Conservation (phyloP, 2,113 vertebrate genomes). For the Cervus canadensis region DNA sequence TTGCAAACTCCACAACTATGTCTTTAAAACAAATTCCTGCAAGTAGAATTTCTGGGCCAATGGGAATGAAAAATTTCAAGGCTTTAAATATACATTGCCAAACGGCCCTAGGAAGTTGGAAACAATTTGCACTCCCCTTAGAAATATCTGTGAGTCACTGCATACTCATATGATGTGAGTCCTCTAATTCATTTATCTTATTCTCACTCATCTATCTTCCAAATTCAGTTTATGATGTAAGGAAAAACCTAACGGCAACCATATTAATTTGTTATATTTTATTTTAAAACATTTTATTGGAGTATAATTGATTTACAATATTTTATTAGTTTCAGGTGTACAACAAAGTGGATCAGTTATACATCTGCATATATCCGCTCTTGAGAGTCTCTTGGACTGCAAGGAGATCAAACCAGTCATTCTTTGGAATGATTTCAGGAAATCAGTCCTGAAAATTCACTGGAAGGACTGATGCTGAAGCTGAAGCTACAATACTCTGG, state of each 20-base stretch:
- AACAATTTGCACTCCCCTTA: not conserved
- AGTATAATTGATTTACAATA: not conserved
- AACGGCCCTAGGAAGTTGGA: not conserved
- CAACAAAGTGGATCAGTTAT: not conserved
- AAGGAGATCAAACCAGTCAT: not conserved
- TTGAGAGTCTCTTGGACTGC: not conserved
- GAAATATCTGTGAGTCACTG: not conserved
- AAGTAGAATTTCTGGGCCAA: constrained; percentile 15
- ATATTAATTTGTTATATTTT: not conserved
- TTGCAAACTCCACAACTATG: not conserved
- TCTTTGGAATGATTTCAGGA: not conserved
- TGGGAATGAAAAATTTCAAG: not conserved
- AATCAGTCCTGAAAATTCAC: not conserved
- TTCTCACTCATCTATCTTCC: not conserved
- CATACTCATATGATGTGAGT: not conserved
- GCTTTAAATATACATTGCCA: constrained; percentile 12
- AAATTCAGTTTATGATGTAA: not conserved
- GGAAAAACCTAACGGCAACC: not conserved
- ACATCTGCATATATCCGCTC: not conserved
- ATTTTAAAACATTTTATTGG: not conserved
- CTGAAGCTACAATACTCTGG: not conserved
- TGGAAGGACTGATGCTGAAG: not conserved
- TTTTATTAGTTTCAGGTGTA: not conserved
- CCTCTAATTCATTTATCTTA: not conserved
- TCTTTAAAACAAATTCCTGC: constrained; percentile 24